Percentiles rank a stretch among this genome's conserved stretches.
Evolutionary conservation across 2,888 invertebrate species (phyloP).

Genomic region (Zhuqinia jingwanae): DNA sequence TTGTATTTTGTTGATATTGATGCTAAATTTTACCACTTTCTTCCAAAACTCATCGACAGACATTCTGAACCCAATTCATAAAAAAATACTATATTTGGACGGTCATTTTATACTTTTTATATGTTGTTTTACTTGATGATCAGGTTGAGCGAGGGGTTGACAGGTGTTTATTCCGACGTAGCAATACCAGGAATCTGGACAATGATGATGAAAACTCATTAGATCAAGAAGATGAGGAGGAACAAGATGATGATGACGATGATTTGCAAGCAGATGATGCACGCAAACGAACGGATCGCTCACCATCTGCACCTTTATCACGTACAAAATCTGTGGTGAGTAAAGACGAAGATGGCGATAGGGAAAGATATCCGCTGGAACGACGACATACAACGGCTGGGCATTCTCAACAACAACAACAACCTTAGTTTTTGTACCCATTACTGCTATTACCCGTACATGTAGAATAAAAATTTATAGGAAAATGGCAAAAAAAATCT

Average conservation of each 20-base stretch:
- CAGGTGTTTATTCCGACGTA: slow-evolving; percentile 39
- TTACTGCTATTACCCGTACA: too few species aligned
- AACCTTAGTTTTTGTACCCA: too few species aligned
- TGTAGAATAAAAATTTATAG: too few species aligned
- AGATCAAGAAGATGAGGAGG: slow-evolving; percentile 45
- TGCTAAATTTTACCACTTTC: too few species aligned
- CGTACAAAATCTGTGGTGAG: slow-evolving; percentile 28
- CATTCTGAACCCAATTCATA: too few species aligned
- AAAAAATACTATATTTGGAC: too few species aligned
- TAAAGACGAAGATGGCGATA: neutral
- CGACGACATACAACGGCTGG: slow-evolving; percentile 62
- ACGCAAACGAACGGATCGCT: slow-evolving; percentile 38
- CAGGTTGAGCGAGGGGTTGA: slow-evolving; percentile 57
- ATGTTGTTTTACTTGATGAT: too few species aligned
- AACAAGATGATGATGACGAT: slow-evolving; percentile 31
- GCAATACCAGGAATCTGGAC: neutral
- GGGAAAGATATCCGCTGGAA: slow-evolving; percentile 50
- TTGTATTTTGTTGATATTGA: too few species aligned
- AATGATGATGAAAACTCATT: slow-evolving; percentile 19
- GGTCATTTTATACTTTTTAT: too few species aligned
- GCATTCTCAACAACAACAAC: neutral
- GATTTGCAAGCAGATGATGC: neutral
- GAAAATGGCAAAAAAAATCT: too few species aligned
- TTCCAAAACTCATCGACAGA: too few species aligned
- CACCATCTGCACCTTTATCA: slow-evolving; percentile 69